These are phyloP conservation scores for Discoglossus pictus DNA, from an alignment of 2,797 vertebrate species.

Conservation along the genomic window DNA sequence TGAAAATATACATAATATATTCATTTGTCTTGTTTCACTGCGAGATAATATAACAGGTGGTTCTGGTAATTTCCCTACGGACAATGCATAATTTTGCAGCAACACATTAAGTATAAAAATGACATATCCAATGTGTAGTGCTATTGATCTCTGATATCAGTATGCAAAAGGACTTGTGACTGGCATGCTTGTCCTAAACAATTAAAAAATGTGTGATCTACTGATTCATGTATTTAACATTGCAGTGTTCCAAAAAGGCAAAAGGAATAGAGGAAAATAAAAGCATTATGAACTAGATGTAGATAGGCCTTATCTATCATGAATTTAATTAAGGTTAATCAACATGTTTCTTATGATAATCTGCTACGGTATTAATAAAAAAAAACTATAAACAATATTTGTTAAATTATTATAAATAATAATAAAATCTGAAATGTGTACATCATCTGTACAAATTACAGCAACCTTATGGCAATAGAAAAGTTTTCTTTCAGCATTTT, in stretches of 20 bases:
- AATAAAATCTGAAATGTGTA: too few species aligned
- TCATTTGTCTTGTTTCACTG: conserved; percentile 49
- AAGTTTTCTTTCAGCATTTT: too few species aligned
- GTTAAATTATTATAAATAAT: too few species aligned
- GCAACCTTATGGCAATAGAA: too few species aligned
- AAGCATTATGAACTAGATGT: too few species aligned
- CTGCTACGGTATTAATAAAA: too few species aligned
- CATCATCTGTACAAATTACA: too few species aligned
- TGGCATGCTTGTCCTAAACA: conserved; percentile 44
- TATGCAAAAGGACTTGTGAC: conserved; percentile 47
- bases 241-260: neutral
- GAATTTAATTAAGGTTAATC: too few species aligned
- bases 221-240: conserved; percentile 10
- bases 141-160: conserved; percentile 50
- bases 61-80: conserved; percentile 50
- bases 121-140: conserved; percentile 46
- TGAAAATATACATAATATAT: conserved; percentile 51
- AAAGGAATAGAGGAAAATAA: too few species aligned
- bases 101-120: conserved; percentile 52
- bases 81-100: conserved; percentile 45
- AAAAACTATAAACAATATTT: too few species aligned
- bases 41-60: conserved; percentile 48
- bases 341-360: too few species aligned
- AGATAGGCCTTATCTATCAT: too few species aligned
- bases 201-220: conserved; percentile 40